A percentile compares a stretch with the other conserved stretches of the same genome.
Conservation (phyloP, 1,140 invertebrate genomes). For the Rhynchophorus ferrugineus region DNA sequence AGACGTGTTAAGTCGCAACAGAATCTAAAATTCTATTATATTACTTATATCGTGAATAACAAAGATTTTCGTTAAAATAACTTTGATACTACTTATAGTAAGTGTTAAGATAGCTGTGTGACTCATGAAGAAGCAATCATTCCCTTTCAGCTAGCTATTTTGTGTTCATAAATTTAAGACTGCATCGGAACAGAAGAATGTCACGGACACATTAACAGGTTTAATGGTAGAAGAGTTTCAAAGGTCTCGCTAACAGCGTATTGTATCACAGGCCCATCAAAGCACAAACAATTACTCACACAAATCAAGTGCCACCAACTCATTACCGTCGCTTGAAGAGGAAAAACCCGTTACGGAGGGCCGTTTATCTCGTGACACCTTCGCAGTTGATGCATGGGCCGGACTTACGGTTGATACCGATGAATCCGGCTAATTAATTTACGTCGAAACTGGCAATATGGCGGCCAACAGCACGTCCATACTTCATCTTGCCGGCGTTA, state of each 20-base stretch:
- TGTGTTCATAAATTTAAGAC: background rate
- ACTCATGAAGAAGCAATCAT: too few relatives aligned
- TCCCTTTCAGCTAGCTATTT: too few relatives aligned
- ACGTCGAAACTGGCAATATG: background rate
- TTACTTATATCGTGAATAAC: too few relatives aligned
- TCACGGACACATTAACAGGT: background rate
- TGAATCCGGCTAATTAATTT: background rate
- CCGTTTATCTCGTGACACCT: background rate
- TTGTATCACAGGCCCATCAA: background rate
- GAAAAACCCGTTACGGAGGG: background rate
- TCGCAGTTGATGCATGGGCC: background rate
- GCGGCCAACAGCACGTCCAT: background rate
- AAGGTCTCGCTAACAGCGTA: background rate
- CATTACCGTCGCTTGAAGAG: background rate
- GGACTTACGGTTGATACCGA: background rate
- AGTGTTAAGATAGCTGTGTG: too few relatives aligned
- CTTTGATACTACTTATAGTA: too few relatives aligned
- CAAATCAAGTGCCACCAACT: background rate
- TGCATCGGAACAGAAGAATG: background rate
- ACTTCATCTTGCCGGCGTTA: background rate
- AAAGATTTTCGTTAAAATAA: too few relatives aligned
- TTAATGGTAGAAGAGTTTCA: background rate
- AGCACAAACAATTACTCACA: background rate
- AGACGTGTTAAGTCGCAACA: too few relatives aligned
- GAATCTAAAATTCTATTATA: too few relatives aligned